Evolutionary conservation across 2,797 vertebrate genomes (phyloP).

Genomic region (Pempheris klunzingeri): DNA sequence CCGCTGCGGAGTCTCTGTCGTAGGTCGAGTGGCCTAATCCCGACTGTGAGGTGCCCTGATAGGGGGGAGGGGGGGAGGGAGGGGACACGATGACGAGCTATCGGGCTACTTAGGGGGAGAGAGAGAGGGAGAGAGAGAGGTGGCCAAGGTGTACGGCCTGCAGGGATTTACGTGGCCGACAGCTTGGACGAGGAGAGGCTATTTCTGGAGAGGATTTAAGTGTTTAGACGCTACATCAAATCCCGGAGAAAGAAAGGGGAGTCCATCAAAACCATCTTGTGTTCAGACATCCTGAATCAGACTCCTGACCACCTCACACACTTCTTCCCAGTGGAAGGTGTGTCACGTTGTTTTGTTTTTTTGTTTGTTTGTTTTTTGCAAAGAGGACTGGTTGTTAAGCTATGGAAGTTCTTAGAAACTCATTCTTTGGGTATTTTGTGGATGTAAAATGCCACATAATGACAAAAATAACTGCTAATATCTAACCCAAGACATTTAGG

Average conservation of each 20-base stretch:
- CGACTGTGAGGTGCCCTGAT: constrained; percentile 32
- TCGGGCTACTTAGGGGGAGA: constrained; percentile 55
- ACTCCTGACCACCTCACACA: constrained; percentile 21
- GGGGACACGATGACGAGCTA: constrained; percentile 46
- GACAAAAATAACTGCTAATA: background rate
- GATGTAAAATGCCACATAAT: background rate
- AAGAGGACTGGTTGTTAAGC: background rate
- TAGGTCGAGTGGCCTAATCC: constrained; percentile 73
- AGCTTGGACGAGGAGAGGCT: constrained; percentile 82
- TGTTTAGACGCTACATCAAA: constrained; percentile 84
- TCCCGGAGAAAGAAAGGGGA: constrained; percentile 77
- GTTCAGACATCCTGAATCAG: constrained; percentile 31
- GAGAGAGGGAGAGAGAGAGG: constrained; percentile 32
- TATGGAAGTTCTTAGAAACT: background rate
- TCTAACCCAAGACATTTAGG: background rate
- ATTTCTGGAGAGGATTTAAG: constrained; percentile 88
- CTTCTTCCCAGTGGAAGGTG: background rate
- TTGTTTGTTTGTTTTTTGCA: background rate
- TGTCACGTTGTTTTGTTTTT: background rate
- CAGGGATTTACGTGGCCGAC: constrained; percentile 85
- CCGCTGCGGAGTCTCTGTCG: constrained; percentile 34
- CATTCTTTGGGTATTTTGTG: background rate
- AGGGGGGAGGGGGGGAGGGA: constrained; percentile 12
- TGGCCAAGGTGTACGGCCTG: constrained; percentile 74
- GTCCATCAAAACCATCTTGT: constrained; percentile 53